These are phyloP conservation scores for Ips typographus DNA, from an alignment of 1,140 invertebrate species.

Conservation along the genomic window DNA sequence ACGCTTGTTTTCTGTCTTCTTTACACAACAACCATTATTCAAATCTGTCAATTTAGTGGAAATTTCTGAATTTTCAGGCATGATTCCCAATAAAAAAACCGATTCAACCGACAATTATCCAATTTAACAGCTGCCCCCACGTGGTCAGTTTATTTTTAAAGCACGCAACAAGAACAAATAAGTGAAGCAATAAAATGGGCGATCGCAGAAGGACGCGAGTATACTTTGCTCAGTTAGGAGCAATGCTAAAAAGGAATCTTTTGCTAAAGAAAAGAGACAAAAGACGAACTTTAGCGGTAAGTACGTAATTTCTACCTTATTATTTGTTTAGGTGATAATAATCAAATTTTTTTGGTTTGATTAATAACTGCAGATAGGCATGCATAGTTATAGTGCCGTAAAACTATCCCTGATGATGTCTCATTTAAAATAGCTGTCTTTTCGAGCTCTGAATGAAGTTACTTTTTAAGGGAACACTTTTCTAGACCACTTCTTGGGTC, in stretches of 20 bases:
- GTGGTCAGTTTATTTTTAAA: neutral
- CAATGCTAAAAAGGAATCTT: slow-evolving; percentile 69
- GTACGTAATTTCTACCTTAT: slow-evolving; percentile 1
- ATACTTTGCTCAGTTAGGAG: slow-evolving; percentile 65
- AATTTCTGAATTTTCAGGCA: slow-evolving; percentile 19
- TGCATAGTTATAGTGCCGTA: too few species aligned
- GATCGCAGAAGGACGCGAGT: slow-evolving; percentile 47
- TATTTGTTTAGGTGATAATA: too few species aligned
- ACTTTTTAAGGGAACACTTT: too few species aligned
- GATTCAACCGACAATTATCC: slow-evolving; percentile 20
- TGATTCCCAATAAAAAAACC: neutral
- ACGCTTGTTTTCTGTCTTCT: too few species aligned
- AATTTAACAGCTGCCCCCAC: slow-evolving; percentile 4
- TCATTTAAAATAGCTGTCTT: too few species aligned
- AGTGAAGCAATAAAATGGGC: slow-evolving; percentile 35
- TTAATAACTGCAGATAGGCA: too few species aligned
- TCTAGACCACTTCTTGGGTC: too few species aligned
- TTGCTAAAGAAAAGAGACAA: slow-evolving; percentile 72
- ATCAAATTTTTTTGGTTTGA: too few species aligned
- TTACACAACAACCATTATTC: neutral
- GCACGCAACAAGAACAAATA: neutral
- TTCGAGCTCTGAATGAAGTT: too few species aligned
- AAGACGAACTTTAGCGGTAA: slow-evolving; percentile 69
- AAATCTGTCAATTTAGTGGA: neutral
- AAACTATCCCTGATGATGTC: too few species aligned